Evolutionary conservation across 1,140 invertebrate genomes (phyloP).

Genomic region (Ectropis grisescens): DNA sequence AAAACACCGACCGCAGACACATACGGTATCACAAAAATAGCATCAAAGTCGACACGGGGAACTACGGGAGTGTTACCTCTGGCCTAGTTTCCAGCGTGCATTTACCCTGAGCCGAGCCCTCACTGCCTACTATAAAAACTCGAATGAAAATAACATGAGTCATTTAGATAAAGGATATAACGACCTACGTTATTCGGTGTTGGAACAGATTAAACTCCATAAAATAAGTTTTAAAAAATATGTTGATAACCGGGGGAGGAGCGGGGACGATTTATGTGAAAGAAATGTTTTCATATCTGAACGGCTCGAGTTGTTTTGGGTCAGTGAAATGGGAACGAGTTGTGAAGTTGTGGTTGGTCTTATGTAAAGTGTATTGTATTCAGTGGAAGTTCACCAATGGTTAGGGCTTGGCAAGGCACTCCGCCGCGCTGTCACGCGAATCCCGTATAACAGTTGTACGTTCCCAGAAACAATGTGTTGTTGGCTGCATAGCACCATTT

Average conservation of each 20-base stretch:
- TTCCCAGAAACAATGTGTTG: constrained; percentile 25
- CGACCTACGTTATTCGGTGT: no score
- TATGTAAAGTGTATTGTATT: no score
- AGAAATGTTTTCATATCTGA: no score
- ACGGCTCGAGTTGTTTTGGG: no score
- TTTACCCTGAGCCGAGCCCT: constrained; percentile 14
- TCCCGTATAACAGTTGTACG: constrained; percentile 13
- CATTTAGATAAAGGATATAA: no score
- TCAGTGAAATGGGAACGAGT: no score
- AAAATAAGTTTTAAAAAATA: no score
- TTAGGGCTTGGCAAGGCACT: constrained; percentile 1
- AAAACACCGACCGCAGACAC: constrained; percentile 46
- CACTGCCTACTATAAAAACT: constrained; percentile 15
- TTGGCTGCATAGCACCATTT: constrained; percentile 18
- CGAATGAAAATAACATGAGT: no score
- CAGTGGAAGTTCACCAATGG: neutral
- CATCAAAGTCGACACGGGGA: constrained; percentile 37
- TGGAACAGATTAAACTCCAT: no score
- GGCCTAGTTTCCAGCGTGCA: constrained; percentile 36
- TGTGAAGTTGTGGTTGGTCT: no score
- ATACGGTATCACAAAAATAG: constrained; percentile 55
- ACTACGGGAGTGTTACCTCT: constrained; percentile 29
- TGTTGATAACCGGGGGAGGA: no score
- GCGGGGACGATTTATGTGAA: no score
- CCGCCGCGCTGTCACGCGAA: constrained; percentile 18